phyloP scores from a whole-genome alignment of 1,140 invertebrate genomes.

The Melanaphis sacchari region DNA sequence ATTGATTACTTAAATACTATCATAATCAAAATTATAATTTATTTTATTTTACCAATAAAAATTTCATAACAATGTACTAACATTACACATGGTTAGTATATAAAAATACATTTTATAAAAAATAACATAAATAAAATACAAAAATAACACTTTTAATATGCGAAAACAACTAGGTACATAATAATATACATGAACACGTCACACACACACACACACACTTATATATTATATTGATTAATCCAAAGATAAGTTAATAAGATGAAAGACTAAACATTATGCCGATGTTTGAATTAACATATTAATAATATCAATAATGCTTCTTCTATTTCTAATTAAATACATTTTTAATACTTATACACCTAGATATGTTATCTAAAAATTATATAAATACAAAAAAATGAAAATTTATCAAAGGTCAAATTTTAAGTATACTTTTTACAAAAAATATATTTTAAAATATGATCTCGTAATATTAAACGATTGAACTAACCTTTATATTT shows the following conservation, averaged over 20 bases:
- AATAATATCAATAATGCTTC: background rate
- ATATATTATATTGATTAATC: background rate
- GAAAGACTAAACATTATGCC: background rate
- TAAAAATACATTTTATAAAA: too few relatives aligned
- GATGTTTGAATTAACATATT: background rate
- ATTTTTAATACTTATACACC: background rate
- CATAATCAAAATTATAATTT: too few relatives aligned
- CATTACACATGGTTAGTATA: too few relatives aligned
- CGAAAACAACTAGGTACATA: too few relatives aligned
- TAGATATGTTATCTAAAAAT: background rate
- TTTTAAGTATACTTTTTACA: background rate
- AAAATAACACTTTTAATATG: too few relatives aligned
- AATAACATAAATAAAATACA: too few relatives aligned
- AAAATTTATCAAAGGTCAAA: background rate
- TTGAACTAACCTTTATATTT: too few relatives aligned
- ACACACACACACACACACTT: too few relatives aligned
- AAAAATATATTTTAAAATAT: background rate
- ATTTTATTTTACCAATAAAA: too few relatives aligned
- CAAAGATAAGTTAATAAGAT: background rate
- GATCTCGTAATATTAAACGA: background rate
- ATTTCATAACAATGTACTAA: too few relatives aligned
- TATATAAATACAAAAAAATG: background rate
- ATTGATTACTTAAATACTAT: too few relatives aligned
- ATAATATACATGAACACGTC: too few relatives aligned
- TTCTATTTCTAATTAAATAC: background rate